Base-by-base conservation (phyloP, 2,113 vertebrate species). In the Gavia stellata region DNA sequence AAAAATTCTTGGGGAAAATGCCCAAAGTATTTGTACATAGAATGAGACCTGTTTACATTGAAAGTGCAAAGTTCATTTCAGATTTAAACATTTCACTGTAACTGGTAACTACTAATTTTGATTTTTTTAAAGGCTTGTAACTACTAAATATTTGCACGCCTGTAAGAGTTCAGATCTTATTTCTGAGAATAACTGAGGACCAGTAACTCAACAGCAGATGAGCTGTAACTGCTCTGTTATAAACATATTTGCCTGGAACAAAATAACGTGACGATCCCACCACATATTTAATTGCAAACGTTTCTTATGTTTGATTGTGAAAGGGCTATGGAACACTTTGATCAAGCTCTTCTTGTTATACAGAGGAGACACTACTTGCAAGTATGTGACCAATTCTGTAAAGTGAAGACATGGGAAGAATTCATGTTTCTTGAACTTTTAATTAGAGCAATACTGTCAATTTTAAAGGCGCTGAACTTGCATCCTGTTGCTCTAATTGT, bases 151-250 rank as follows among this genome's bases (percentile, higher is more conserved):
- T 88, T 78, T 95, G n/a, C 21, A 49, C 2, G 5, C 49, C 25
- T 90, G 23, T 61, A 92, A 84, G 53, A 86, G 91, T 81, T 93
- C 59, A 77, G 47, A 86, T 71, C 82, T 96, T 94, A 84, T 87
- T 55, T 88, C 62, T 75, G 45, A 91, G 53, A 81, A 87, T 75
- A 95, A 72, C 36, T 81, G 73, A 85, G 93, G 79, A 89, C 50
- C 29, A 88, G 66, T 86, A 91, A 75, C 63, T 97, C 79, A 92
- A 96, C 50, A 93, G 95, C 77, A 94, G 67, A 90, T 95, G 77
- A 91, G 59, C 45, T 92, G 47, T 82, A 82, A 95, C 74, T 94
- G 65, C 40, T 65, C 24, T 59, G 56, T 86, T 71, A 90, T 55
- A 79, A 71, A 81, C 52, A 62, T 68, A 86, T 91, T 84, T 94